Percentiles rank a stretch among this genome's conserved stretches.
These are phyloP conservation scores for Atherix ibis DNA, from an alignment of 2,888 invertebrate species.

Conservation along the genomic window DNA sequence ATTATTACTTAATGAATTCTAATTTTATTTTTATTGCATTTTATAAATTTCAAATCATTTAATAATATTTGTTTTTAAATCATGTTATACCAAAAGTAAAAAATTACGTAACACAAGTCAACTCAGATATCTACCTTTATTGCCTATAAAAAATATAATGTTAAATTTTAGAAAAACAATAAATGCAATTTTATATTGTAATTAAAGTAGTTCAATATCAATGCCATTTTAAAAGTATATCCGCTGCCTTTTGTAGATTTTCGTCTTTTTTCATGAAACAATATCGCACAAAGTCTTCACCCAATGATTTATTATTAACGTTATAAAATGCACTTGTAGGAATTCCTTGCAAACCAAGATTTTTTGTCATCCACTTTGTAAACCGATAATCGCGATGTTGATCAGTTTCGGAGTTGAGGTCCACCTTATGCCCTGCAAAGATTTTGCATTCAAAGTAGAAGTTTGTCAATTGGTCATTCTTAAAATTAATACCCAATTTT, in stretches of 20 bases:
- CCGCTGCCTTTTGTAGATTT: conserved; percentile 47
- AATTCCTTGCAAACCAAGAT: conserved; percentile 82
- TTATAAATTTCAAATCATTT: too few species aligned
- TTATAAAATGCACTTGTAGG: conserved; percentile 92
- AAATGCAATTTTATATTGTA: too few species aligned
- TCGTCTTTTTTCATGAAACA: conserved; percentile 88
- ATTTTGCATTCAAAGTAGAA: conserved; percentile 35
- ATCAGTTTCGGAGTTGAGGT: conserved; percentile 53
- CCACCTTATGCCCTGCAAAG: conserved; percentile 44
- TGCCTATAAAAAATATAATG: too few species aligned
- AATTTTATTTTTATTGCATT: too few species aligned
- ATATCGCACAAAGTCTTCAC: conserved; percentile 75
- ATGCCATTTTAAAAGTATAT: conserved; percentile 46
- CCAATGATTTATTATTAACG: conserved; percentile 57
- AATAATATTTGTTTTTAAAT: too few species aligned
- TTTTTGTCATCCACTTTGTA: conserved; percentile 90
- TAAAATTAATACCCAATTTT: conserved; percentile 54
- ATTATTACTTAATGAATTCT: too few species aligned
- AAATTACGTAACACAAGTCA: too few species aligned
- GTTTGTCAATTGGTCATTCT: conserved; percentile 81
- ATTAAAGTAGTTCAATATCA: too few species aligned
- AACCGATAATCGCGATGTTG: conserved; percentile 75
- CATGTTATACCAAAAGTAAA: too few species aligned
- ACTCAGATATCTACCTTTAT: too few species aligned
- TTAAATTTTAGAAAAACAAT: too few species aligned